A percentile compares a stretch with the other conserved stretches of the same genome.
phyloP scores from a whole-genome alignment of 2,888 invertebrate genomes.

The Pristionchus fissidentatus region DNA sequence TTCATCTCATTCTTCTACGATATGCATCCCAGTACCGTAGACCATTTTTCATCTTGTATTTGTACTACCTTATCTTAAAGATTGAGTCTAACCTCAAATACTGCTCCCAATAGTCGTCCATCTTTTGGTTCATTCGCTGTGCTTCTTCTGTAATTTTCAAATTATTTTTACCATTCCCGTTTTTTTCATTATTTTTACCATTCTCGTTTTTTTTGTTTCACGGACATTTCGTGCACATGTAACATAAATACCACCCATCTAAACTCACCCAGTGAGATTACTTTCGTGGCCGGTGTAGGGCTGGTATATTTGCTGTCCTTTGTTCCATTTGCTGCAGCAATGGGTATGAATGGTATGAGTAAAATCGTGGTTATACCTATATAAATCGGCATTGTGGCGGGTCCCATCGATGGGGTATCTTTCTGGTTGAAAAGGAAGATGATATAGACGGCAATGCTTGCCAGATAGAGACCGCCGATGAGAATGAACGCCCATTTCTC shows the following conservation, averaged over 20 bases:
- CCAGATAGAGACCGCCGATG: neutral
- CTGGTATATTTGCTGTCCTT: no score
- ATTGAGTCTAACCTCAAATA: no score
- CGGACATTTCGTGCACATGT: no score
- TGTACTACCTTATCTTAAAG: no score
- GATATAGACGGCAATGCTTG: neutral
- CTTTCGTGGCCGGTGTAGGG: no score
- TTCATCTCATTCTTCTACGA: no score
- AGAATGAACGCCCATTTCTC: neutral
- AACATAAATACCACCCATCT: no score
- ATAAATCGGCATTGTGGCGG: neutral
- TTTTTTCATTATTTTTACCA: neutral
- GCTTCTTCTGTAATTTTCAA: neutral
- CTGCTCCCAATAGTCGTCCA: slow-evolving; percentile 26
- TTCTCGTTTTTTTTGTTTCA: no score
- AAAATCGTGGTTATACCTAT: neutral
- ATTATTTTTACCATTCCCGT: neutral
- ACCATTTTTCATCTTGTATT: no score
- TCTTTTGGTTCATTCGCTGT: neutral
- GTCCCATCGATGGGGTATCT: neutral
- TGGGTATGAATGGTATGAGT: neutral
- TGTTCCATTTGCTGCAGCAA: no score
- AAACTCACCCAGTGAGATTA: neutral
- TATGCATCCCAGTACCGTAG: no score
- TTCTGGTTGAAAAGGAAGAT: neutral